A percentile compares a stretch with the other conserved stretches of the same genome.
Conservation (phyloP, 23 tunicate species). For the Clavelina lepadiformis region DNA sequence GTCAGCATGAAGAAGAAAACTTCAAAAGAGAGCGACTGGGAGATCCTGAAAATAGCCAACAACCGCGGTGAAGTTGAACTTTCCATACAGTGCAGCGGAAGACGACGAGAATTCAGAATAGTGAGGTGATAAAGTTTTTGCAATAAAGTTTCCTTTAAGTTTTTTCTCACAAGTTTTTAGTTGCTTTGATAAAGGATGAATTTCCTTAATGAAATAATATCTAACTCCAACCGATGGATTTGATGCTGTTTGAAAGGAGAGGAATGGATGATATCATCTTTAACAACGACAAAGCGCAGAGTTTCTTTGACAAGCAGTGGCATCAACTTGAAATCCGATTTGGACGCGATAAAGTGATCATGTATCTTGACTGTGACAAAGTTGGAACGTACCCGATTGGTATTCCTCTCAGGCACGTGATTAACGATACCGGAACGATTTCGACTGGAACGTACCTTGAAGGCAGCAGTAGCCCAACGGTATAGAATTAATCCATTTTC, state of each 20-base stretch:
- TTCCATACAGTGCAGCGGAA: slow-evolving; percentile 19
- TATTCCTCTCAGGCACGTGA: slow-evolving; percentile 1
- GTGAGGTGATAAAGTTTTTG: slow-evolving; percentile 5
- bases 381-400: slow-evolving; percentile 28
- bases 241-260: not conserved
- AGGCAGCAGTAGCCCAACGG: slow-evolving; percentile 29
- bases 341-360: slow-evolving; percentile 11
- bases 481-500: not conserved
- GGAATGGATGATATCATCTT: slow-evolving; percentile 3
- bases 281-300: slow-evolving; percentile 2
- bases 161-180: not conserved
- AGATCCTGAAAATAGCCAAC: slow-evolving; percentile 24
- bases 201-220: not conserved
- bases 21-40: slow-evolving; percentile 26
- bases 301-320: slow-evolving; percentile 36
- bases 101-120: slow-evolving; percentile 6
- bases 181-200: not conserved
- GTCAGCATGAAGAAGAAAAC: slow-evolving; percentile 31
- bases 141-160: not conserved
- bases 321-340: slow-evolving; percentile 42
- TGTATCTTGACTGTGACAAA: slow-evolving; percentile 30
- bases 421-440: slow-evolving; percentile 29
- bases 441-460: slow-evolving; percentile 1
- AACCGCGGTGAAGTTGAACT: slow-evolving; percentile 11
- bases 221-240: not conserved